Percentiles rank a stretch among this genome's conserved stretches.
Conservation (phyloP, 2,113 vertebrate species). For the Syrrhaptes paradoxus region DNA sequence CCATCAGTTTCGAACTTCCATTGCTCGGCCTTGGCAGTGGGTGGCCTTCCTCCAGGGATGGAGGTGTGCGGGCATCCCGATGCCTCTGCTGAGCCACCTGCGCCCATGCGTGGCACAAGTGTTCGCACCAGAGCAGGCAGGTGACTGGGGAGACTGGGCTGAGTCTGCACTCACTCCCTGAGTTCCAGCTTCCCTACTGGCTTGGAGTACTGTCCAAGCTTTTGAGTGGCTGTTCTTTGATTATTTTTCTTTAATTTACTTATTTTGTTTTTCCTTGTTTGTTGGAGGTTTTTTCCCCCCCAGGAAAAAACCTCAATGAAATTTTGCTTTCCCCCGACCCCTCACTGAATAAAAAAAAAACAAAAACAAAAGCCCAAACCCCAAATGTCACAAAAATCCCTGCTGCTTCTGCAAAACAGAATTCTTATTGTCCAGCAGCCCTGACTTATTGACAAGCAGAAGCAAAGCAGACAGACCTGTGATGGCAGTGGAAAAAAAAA, state of each 20-base stretch:
- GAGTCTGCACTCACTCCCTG: neutral
- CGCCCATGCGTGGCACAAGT: accelerated
- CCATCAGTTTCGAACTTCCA: accelerated
- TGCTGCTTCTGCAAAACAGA: neutral
- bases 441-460: conserved; percentile 36
- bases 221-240: neutral
- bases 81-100: neutral
- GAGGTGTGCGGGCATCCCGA: neutral
- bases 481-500: neutral
- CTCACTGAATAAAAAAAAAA: neutral
- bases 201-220: neutral
- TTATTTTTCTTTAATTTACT: neutral
- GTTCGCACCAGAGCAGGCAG: neutral
- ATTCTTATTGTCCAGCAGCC: conserved; percentile 25
- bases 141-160: neutral
- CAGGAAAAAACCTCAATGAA: neutral
- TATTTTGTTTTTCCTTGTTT: neutral
- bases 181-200: neutral
- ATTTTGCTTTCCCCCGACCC: neutral
- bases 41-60: neutral
- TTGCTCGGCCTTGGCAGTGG: neutral
- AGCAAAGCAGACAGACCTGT: conserved; percentile 45
- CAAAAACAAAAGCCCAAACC: neutral
- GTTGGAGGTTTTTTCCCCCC: neutral
- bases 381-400: conserved; percentile 20